Conservation (phyloP, 2,113 vertebrate genomes). For the Heloderma charlesbogerti region DNA sequence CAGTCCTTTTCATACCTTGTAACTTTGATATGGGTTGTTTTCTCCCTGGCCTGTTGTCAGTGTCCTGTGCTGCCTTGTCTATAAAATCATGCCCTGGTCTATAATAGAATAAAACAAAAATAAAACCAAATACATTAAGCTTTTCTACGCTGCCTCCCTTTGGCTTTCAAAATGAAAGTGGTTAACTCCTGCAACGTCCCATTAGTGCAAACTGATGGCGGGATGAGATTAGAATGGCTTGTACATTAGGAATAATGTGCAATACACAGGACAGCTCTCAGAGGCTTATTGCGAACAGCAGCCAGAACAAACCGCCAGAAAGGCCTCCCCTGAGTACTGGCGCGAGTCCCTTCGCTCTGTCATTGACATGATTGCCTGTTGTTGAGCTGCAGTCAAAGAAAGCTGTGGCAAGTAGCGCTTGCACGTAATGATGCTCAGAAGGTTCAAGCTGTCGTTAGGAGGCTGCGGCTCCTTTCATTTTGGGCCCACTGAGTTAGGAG, state of each 20-base stretch:
- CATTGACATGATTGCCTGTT: not conserved
- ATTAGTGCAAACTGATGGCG: not conserved
- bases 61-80: not conserved
- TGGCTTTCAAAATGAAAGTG: not conserved
- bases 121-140: not conserved
- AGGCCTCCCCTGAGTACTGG: not conserved
- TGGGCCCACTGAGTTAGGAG: rapidly evolving
- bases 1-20: not conserved
- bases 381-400: slow-evolving; percentile 1
- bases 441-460: not conserved
- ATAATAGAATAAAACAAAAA: not conserved
- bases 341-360: not conserved
- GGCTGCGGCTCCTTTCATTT: not conserved
- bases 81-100: not conserved
- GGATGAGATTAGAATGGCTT: not conserved
- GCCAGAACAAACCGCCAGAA: not conserved
- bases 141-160: rapidly evolving
- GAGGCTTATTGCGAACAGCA: slow-evolving; percentile 24
- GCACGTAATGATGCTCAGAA: slow-evolving; percentile 16
- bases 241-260: slow-evolving; percentile 4
- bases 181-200: slow-evolving; percentile 5
- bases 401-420: not conserved
- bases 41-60: not conserved
- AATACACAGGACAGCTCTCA: not conserved
- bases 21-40: not conserved